Evolutionary conservation across 2,888 invertebrate species (phyloP).

Genomic region (Laothoe populi): DNA sequence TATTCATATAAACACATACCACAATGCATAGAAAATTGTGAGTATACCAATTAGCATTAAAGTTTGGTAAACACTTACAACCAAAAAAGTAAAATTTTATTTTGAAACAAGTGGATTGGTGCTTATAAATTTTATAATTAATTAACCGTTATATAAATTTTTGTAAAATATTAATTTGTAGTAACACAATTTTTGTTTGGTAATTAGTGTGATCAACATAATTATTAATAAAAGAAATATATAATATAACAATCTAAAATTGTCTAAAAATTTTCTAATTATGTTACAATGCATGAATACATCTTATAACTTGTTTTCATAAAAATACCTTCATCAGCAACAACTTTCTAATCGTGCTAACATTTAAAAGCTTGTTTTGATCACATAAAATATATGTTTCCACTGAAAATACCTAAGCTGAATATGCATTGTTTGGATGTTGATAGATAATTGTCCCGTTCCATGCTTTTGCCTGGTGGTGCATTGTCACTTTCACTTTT

Average conservation of each 20-base stretch:
- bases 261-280: background rate
- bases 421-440: conserved; percentile 30
- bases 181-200: no score
- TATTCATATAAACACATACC: conserved; percentile 47
- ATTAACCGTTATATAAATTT: no score
- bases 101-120: no score
- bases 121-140: no score
- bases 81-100: conserved; percentile 1
- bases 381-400: conserved; percentile 8
- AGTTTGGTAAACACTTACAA: conserved; percentile 26
- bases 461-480: conserved; percentile 66
- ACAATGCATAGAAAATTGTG: conserved; percentile 77
- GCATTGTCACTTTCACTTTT: conserved; percentile 81
- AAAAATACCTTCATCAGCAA: conserved; percentile 8
- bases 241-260: background rate
- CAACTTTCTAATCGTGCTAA: conserved; percentile 25
- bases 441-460: conserved; percentile 59
- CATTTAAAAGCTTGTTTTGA: conserved; percentile 26
- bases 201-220: background rate
- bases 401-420: conserved; percentile 15
- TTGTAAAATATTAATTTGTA: no score
- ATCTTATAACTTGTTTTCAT: conserved; percentile 15
- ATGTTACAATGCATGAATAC: conserved; percentile 8
- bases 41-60: conserved; percentile 50
- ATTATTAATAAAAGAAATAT: background rate